phyloP scores from a whole-genome alignment of 2,113 vertebrate species.

The Saiga tatarica region DNA sequence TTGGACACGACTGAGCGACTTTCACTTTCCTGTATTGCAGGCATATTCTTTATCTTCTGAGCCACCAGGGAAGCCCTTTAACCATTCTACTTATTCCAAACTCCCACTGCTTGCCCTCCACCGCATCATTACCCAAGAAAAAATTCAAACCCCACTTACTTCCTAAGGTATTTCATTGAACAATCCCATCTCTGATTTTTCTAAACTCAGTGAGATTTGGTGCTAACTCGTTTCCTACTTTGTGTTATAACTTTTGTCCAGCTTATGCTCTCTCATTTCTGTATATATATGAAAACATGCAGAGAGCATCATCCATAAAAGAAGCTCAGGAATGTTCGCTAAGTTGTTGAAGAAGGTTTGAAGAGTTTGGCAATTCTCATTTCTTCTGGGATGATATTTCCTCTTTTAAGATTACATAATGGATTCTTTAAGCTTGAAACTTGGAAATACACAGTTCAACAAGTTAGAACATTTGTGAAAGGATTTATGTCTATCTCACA shows the following conservation, averaged over 20 bases:
- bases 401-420: not conserved
- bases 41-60: not conserved
- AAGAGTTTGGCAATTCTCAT: not conserved
- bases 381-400: not conserved
- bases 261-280: not conserved
- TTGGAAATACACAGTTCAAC: conserved; percentile 12
- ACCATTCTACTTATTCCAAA: not conserved
- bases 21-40: not conserved
- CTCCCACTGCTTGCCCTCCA: not conserved
- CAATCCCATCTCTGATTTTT: not conserved
- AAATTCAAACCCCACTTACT: not conserved
- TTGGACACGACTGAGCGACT: too few relatives aligned
- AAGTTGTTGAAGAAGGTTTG: not conserved
- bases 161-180: not conserved
- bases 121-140: not conserved
- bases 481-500: not conserved
- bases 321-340: not conserved
- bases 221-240: not conserved
- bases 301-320: not conserved
- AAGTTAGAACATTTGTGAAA: conserved; percentile 22
- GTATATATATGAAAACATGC: not conserved
- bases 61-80: not conserved
- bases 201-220: not conserved
- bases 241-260: not conserved
- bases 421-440: conserved; percentile 17